Conservation (phyloP, 2,797 vertebrate genomes). For the Melanotaenia pygmaea region DNA sequence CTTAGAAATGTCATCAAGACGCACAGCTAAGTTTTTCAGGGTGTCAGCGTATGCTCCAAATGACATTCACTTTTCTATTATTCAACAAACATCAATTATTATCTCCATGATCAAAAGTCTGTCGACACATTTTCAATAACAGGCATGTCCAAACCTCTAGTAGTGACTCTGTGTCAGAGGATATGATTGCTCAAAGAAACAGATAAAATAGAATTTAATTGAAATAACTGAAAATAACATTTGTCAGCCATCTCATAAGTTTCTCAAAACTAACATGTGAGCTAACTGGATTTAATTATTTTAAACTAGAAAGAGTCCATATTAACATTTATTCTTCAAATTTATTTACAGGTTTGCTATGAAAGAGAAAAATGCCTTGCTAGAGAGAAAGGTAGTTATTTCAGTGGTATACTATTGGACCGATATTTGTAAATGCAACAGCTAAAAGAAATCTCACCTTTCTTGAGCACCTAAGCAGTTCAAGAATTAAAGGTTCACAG, state of each 20-base stretch:
- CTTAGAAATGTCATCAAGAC: slow-evolving; percentile 5
- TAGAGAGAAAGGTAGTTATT: neutral
- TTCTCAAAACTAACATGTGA: neutral
- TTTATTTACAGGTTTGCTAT: slow-evolving; percentile 25
- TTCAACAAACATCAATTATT: neutral
- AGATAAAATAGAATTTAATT: neutral
- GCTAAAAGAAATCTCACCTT: neutral
- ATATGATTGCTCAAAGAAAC: neutral
- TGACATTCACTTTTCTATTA: neutral
- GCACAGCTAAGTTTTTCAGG: neutral
- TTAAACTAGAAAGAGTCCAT: too few relatives aligned
- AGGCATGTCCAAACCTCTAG: neutral
- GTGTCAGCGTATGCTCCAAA: neutral
- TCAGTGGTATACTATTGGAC: too few relatives aligned
- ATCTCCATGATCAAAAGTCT: neutral
- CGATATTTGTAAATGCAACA: neutral
- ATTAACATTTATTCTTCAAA: slow-evolving; percentile 20
- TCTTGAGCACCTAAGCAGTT: slow-evolving; percentile 17
- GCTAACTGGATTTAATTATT: too few relatives aligned
- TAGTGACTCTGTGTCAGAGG: neutral
- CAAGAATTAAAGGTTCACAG: slow-evolving; percentile 46
- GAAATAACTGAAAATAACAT: neutral
- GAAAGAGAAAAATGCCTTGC: neutral
- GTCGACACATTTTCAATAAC: neutral
- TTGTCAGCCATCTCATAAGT: neutral